Percentiles rank a stretch among this genome's conserved stretches.
Conservation (phyloP, 1,140 invertebrate species). For the Trinorchestia longiramus region DNA sequence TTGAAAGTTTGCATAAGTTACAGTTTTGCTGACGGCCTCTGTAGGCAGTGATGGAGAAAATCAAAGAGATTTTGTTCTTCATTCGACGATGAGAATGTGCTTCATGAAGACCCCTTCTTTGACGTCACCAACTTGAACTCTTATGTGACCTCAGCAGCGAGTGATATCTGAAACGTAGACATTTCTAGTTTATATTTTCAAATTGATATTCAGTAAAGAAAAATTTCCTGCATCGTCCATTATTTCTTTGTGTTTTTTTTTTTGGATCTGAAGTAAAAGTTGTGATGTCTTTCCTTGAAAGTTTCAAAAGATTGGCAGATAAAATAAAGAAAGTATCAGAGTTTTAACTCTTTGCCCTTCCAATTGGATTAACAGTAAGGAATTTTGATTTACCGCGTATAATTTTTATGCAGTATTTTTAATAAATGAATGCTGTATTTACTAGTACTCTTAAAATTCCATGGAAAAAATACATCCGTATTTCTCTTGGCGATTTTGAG, state of each 20-base stretch:
- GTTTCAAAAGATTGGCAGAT: neutral
- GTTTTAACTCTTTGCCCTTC: neutral
- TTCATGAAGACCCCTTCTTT: neutral
- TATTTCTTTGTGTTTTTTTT: neutral
- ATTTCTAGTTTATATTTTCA: neutral
- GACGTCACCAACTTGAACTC: neutral
- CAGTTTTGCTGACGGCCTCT: neutral
- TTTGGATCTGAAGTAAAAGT: neutral
- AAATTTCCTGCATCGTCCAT: neutral
- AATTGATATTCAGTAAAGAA: neutral
- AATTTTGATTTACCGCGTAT: neutral
- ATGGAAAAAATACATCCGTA: too few relatives aligned
- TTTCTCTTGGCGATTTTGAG: too few relatives aligned
- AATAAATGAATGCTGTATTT: neutral
- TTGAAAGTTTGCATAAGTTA: slow-evolving; percentile 1
- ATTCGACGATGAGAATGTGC: neutral
- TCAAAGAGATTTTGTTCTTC: neutral
- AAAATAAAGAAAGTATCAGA: neutral
- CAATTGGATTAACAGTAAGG: neutral
- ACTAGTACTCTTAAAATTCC: too few relatives aligned
- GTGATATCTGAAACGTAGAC: neutral
- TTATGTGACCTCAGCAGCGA: neutral
- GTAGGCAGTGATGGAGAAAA: neutral
- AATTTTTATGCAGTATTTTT: neutral
- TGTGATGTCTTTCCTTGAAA: neutral